Base-by-base conservation (phyloP, 1,140 invertebrate genomes). In the Bombus terrestris region DNA sequence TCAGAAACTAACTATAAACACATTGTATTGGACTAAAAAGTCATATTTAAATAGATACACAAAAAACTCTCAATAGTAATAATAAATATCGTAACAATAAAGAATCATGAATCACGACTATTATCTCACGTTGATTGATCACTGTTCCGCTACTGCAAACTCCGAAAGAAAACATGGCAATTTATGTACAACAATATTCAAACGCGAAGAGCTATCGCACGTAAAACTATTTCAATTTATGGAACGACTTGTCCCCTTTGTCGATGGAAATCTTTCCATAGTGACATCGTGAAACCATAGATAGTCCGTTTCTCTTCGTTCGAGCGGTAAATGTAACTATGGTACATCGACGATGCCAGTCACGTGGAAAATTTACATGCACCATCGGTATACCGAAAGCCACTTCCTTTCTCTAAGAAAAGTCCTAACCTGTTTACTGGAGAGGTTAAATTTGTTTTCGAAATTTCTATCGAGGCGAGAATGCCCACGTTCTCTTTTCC, bases 361-460 rank as follows among this genome's bases (percentile, higher is more conserved):
- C 81, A 83, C 81, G 74, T 69, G 81, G 64, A 77, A 41, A 83
- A 83, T 83, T 83, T 77, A 69, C 73, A 78, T 83, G n/a, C 35
- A n/a, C 62, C 43, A 53, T 68, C 81, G 10, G 47, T 13, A 13
- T 37, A 10, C 3, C 1, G 28, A 13, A 12, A 25, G 1, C 43
- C 43, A 28, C 22, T 15, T 28, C 28, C 22, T 32, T 18, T 37
- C 62, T 8, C 10, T 18, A 6, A 39, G 35, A 10, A 35, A 53
- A 32, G n/a, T 4, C 25, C 43, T 32, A 77, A 43, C 64, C 57
- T 83, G 47, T 83, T 83, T 57, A 69, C 59, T 3, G 22, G 18
- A 28, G 9, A 5, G n/a, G 57, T 75, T 72, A 57, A 64, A 59
- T 74, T 76, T 57, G 57, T 39, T 83, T 59, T 41, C 35, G 74